Percentiles rank a stretch among this genome's conserved stretches.
Evolutionary conservation across 2,888 invertebrate genomes (phyloP).

Genomic region (Athetis lepigone): DNA sequence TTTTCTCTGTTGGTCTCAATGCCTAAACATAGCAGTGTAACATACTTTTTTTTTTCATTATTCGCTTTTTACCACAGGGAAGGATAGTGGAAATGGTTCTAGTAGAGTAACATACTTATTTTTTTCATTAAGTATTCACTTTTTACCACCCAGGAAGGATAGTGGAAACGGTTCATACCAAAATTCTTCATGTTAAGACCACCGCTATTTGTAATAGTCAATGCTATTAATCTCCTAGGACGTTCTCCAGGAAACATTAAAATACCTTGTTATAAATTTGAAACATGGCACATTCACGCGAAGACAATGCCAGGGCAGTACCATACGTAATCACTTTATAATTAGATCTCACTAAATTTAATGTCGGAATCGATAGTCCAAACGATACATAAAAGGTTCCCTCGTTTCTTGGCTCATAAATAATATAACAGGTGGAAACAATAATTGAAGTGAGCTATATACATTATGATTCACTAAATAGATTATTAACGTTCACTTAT

Average conservation of each 20-base stretch:
- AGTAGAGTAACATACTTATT: too few relatives aligned
- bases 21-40: background rate
- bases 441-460: conserved; percentile 23
- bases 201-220: background rate
- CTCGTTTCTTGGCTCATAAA: conserved; percentile 43
- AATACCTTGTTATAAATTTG: conserved; percentile 34
- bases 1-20: background rate
- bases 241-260: conserved; percentile 10
- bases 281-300: conserved; percentile 43
- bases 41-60: background rate
- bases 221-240: conserved; percentile 14
- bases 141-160: too few relatives aligned
- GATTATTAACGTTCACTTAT: conserved; percentile 40
- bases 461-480: conserved; percentile 26
- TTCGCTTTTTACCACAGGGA: too few relatives aligned
- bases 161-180: background rate
- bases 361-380: conserved; percentile 44
- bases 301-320: conserved; percentile 55
- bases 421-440: conserved; percentile 25
- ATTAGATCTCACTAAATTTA: conserved; percentile 47
- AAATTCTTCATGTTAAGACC: conserved; percentile 7
- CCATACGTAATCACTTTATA: conserved; percentile 47
- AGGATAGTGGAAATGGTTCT: too few relatives aligned
- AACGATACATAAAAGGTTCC: conserved; percentile 21
- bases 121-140: too few relatives aligned